phyloP scores from a whole-genome alignment of 2,888 invertebrate species.

The Plusia festucae region DNA sequence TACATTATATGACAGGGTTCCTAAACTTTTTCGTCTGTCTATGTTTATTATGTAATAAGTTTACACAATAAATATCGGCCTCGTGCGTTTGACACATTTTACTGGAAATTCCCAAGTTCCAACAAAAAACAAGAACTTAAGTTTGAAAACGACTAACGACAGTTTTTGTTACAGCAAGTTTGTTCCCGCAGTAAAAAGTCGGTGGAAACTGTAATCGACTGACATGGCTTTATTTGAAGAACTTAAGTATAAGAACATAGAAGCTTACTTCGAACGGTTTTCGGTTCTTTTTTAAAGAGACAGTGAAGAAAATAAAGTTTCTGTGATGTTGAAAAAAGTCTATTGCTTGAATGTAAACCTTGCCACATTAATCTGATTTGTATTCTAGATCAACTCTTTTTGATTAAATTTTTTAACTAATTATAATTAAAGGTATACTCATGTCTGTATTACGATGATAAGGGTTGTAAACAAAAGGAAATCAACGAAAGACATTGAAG shows the following conservation, averaged over 20 bases:
- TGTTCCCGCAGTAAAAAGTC: slow-evolving; percentile 32
- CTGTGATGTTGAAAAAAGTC: not conserved
- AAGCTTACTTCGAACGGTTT: not conserved
- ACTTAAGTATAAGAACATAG: not conserved
- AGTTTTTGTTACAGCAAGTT: slow-evolving; percentile 31
- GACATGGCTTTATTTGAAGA: slow-evolving; percentile 20
- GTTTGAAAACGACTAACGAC: slow-evolving; percentile 48
- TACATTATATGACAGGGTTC: not conserved
- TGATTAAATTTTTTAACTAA: not conserved
- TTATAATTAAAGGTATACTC: no score
- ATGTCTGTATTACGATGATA: no score
- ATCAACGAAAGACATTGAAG: no score
- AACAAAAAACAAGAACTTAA: slow-evolving; percentile 37
- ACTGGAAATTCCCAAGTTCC: not conserved
- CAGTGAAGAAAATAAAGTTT: not conserved
- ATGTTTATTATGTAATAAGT: not conserved
- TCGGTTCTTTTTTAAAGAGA: slow-evolving; percentile 8
- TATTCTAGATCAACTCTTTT: not conserved
- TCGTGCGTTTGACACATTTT: slow-evolving; percentile 13
- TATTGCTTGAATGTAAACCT: not conserved
- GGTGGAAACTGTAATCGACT: slow-evolving; percentile 14
- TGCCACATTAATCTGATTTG: not conserved
- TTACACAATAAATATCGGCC: slow-evolving; percentile 13
- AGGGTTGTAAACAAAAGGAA: no score
- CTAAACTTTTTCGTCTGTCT: not conserved